phyloP scores from a whole-genome alignment of 2,113 vertebrate genomes.

The Catharus bicknelli region DNA sequence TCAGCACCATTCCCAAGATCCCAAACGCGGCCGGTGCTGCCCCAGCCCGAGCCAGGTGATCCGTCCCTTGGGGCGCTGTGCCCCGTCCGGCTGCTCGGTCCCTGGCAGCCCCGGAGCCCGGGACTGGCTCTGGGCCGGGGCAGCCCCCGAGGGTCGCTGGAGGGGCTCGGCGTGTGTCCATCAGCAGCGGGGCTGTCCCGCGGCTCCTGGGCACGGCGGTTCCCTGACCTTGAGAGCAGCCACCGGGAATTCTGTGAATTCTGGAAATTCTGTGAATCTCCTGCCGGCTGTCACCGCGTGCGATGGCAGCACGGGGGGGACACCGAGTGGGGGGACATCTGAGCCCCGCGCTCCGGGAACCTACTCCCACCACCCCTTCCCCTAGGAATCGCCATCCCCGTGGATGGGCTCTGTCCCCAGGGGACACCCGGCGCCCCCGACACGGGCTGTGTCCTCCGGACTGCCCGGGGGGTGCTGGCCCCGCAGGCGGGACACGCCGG shows the following conservation, averaged over 20 bases:
- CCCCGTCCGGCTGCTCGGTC: background rate
- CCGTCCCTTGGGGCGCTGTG: fast-evolving
- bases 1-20: fast-evolving
- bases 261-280: background rate
- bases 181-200: background rate
- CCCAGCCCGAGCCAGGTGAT: background rate
- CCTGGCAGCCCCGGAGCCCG: background rate
- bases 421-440: background rate
- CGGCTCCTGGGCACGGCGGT: background rate
- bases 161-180: fast-evolving
- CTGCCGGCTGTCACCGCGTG: fast-evolving
- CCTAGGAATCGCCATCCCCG: too few species aligned
- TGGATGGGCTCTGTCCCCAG: too few species aligned
- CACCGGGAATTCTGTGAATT: background rate
- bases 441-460: fast-evolving
- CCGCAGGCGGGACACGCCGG: background rate
- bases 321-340: background rate
- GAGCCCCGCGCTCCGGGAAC: too few species aligned
- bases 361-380: fast-evolving
- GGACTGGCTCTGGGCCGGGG: too few species aligned
- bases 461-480: too few species aligned
- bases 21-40: background rate
- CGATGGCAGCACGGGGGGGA: fast-evolving
- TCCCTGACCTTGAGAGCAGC: background rate
- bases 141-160: background rate